Base-by-base conservation (phyloP, 2,113 vertebrate genomes). In the Pygoscelis adeliae region DNA sequence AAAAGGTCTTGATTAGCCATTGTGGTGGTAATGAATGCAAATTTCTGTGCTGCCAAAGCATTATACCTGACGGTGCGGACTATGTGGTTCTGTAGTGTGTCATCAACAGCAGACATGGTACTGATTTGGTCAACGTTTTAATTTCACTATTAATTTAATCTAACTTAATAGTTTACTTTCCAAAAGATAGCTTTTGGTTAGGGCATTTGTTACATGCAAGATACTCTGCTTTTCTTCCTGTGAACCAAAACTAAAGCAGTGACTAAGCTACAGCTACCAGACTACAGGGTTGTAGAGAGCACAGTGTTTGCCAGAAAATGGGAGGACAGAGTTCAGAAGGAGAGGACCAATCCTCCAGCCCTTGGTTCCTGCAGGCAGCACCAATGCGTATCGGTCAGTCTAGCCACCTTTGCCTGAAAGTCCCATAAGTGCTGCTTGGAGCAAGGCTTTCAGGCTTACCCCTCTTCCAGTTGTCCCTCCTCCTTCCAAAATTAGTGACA, bases 1-100 rank as follows among this genome's bases (percentile, higher is more conserved):
- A 76, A 72, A 97, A 86, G 93, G 83, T 93, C 93, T 95, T 96
- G 87, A 97, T 97, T 98, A 96, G 69, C 85, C 87, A 55, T 87
- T 85, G 79, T n/a, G 84, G 83, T 7, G 34, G 67, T 92, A 96
- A 95, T 32, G 46, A 97, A 98, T 71, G 95, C 76, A 95, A 93
- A 93, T 96, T 94, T 95, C 91, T 87, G 77, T 82, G 89, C 73
- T 94, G 94, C 95, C 90, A 70, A 91, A 95, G 87, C 95, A 70
- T 91, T 96, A 80, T 55, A 89, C 85, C 93, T 79, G 32, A 8
- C 2, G 2, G 19, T 21, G 46, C 2, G 13, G 92, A 63, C 88
- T 92, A 29, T 78, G 83, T 86, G 55, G 85, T 58, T 87, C 76
- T 90, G 94, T 67, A 88, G 78, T 50, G 59, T 80, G 79, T 61